Conservation (phyloP, 2,797 vertebrate species). For the Molossus alvarezi region DNA sequence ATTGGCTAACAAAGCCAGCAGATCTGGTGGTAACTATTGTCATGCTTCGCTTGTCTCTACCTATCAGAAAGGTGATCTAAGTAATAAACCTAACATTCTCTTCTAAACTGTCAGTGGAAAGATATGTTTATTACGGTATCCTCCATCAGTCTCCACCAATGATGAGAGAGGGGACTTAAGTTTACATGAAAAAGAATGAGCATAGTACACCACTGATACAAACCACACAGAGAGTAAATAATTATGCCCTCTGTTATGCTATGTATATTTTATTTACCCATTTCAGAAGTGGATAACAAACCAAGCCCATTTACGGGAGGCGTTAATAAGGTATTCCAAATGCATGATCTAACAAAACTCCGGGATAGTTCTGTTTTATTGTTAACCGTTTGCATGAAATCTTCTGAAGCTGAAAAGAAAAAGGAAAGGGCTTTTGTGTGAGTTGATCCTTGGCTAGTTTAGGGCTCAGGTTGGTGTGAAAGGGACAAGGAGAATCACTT, state of each 20-base stretch:
- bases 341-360: constrained; percentile 86
- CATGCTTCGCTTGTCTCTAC: constrained; percentile 67
- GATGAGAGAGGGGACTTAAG: constrained; percentile 74
- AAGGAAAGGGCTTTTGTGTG: constrained; percentile 94
- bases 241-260: constrained; percentile 44
- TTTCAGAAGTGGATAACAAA: constrained; percentile 79
- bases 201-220: constrained; percentile 68
- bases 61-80: constrained; percentile 84
- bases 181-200: constrained; percentile 83
- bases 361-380: constrained; percentile 91
- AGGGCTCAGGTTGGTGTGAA: constrained; percentile 97
- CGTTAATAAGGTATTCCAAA: constrained; percentile 89
- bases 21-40: constrained; percentile 19
- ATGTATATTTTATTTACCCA: constrained; percentile 74
- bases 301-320: constrained; percentile 70
- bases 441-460: constrained; percentile 96
- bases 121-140: constrained; percentile 88
- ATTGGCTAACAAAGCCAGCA: constrained; percentile 65
- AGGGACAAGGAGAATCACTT: constrained; percentile 97
- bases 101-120: constrained; percentile 87
- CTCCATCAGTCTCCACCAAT: constrained; percentile 69
- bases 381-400: constrained; percentile 92
- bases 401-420: constrained; percentile 93
- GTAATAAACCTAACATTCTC: constrained; percentile 85
- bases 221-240: constrained; percentile 78